These are phyloP conservation scores for Acleris holmiana DNA, from an alignment of 2,888 invertebrate species.

Conservation along the genomic window DNA sequence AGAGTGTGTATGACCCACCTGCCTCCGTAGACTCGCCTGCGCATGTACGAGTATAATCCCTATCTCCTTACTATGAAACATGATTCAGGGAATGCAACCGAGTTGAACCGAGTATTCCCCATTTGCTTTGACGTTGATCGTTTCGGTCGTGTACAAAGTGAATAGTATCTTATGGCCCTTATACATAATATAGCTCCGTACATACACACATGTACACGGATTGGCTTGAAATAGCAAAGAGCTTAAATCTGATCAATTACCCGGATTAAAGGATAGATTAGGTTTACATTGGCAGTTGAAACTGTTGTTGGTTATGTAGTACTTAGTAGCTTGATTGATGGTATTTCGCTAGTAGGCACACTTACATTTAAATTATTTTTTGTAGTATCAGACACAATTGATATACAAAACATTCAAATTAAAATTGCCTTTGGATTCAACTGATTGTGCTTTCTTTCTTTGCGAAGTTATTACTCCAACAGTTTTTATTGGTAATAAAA, in stretches of 20 bases:
- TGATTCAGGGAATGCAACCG: conserved; percentile 33
- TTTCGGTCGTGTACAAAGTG: conserved; percentile 24
- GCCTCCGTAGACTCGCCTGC: background rate
- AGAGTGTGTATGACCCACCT: too few relatives aligned
- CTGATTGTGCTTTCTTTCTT: too few relatives aligned
- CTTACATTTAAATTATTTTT: too few relatives aligned
- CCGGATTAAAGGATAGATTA: conserved; percentile 30
- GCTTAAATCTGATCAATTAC: conserved; percentile 35
- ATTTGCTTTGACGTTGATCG: conserved; percentile 33
- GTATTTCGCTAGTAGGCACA: background rate
- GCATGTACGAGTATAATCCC: conserved; percentile 19
- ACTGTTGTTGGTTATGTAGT: conserved; percentile 13
- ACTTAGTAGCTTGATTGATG: conserved; percentile 4
- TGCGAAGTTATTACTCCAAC: too few relatives aligned
- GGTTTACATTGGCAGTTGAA: conserved; percentile 19
- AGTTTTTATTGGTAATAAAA: too few relatives aligned
- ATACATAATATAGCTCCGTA: background rate
- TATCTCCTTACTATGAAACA: conserved; percentile 32
- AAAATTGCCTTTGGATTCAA: too few relatives aligned
- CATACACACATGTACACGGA: conserved; percentile 10
- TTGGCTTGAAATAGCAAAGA: conserved; percentile 31
- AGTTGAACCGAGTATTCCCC: conserved; percentile 34
- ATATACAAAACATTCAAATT: too few relatives aligned
- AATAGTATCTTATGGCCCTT: conserved; percentile 14
- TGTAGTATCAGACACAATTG: too few relatives aligned